Evolutionary conservation across 2,888 invertebrate species (phyloP).

Genomic region (Latrodectus elegans): DNA sequence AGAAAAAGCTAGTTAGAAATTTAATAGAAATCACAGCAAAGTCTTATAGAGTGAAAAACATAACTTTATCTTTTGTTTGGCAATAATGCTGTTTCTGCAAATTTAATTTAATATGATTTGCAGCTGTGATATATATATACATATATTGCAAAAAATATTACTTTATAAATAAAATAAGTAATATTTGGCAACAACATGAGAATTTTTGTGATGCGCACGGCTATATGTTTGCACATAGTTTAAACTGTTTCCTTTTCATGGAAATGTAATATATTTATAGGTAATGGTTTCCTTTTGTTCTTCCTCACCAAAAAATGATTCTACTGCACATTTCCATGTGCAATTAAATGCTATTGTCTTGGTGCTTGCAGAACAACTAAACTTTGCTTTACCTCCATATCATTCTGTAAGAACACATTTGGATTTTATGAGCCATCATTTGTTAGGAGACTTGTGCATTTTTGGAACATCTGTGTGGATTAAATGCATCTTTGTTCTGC

Average conservation of each 20-base stretch:
- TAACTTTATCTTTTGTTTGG: background rate
- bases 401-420: slow-evolving; percentile 63
- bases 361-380: slow-evolving; percentile 69
- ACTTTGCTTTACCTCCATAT: slow-evolving; percentile 69
- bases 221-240: slow-evolving; percentile 64
- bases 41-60: background rate
- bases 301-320: slow-evolving; percentile 50
- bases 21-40: too few relatives aligned
- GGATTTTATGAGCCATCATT: slow-evolving; percentile 67
- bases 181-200: slow-evolving; percentile 30
- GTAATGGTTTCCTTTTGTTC: slow-evolving; percentile 26
- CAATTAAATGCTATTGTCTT: slow-evolving; percentile 67
- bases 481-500: slow-evolving; percentile 43
- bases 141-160: slow-evolving; percentile 38
- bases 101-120: slow-evolving; percentile 44
- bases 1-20: too few relatives aligned
- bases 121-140: slow-evolving; percentile 52
- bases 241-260: slow-evolving; percentile 31
- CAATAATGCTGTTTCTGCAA: slow-evolving; percentile 14
- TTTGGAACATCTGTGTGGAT: slow-evolving; percentile 20
- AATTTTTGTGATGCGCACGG: slow-evolving; percentile 56
- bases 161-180: slow-evolving; percentile 36
- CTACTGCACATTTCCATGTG: slow-evolving; percentile 58
- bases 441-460: slow-evolving; percentile 55
- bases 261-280: slow-evolving; percentile 43